Evolutionary conservation across 1,140 invertebrate genomes (phyloP).

Genomic region (Tetragonula clypearis): DNA sequence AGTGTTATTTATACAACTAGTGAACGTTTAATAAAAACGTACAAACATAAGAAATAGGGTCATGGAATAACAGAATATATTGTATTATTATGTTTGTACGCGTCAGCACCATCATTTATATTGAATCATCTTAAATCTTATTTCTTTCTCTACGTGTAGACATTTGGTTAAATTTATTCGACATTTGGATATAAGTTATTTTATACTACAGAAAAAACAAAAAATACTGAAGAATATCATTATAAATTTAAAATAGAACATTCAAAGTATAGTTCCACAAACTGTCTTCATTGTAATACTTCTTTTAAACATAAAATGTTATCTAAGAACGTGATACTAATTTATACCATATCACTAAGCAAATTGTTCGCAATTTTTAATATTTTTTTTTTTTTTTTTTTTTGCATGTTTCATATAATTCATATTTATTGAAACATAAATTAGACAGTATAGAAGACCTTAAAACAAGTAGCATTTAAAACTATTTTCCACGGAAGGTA

Average conservation of each 20-base stretch:
- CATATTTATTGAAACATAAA: slow-evolving; percentile 6
- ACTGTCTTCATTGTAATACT: slow-evolving; percentile 39
- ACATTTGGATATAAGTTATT: slow-evolving; percentile 28
- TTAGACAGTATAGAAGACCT: background rate
- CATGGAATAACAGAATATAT: slow-evolving; percentile 18
- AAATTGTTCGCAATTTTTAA: background rate
- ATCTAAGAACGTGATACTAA: slow-evolving; percentile 19
- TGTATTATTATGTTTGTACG: slow-evolving; percentile 30
- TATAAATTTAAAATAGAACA: slow-evolving; percentile 31
- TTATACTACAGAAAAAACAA: slow-evolving; percentile 10
- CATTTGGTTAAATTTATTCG: slow-evolving; percentile 8
- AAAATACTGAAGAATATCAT: slow-evolving; percentile 41
- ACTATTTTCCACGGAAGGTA: background rate
- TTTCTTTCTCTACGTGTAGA: background rate
- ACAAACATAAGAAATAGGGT: slow-evolving; percentile 32
- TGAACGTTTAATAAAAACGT: slow-evolving; percentile 24
- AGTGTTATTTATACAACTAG: background rate
- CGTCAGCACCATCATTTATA: slow-evolving; percentile 30
- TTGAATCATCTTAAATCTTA: background rate
- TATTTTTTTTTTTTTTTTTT: background rate
- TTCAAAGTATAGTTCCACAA: slow-evolving; percentile 30
- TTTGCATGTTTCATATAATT: background rate
- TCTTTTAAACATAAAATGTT: slow-evolving; percentile 6
- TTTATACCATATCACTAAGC: background rate
- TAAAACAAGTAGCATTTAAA: background rate